Evolutionary conservation across 1,140 invertebrate species (phyloP).

Genomic region (Calephelis virginiensis): DNA sequence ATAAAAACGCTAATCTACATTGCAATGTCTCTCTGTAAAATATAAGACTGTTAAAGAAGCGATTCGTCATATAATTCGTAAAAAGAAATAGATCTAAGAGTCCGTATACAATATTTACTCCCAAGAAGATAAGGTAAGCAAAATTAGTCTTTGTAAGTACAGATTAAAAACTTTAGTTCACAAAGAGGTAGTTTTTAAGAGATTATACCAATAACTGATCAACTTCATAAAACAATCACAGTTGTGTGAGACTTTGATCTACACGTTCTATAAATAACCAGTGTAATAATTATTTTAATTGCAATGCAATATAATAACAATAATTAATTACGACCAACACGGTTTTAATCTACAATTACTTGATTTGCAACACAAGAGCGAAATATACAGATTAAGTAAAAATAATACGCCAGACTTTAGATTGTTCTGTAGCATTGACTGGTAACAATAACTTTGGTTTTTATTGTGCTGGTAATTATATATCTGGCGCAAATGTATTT

Average conservation of each 20-base stretch:
- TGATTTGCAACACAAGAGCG: background rate
- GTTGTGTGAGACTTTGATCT: constrained; percentile 28
- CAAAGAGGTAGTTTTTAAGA: constrained; percentile 43
- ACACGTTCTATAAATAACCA: constrained; percentile 18
- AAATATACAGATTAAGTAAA: background rate
- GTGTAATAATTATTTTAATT: background rate
- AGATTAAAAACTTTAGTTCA: constrained; percentile 31
- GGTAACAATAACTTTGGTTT: background rate
- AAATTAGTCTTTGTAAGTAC: constrained; percentile 8
- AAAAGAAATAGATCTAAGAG: constrained; percentile 22
- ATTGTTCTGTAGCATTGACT: no score
- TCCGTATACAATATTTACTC: constrained; percentile 31
- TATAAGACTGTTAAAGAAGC: constrained; percentile 40
- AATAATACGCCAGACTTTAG: no score
- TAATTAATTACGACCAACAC: background rate
- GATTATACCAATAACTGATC: constrained; percentile 32
- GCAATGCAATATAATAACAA: background rate
- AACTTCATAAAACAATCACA: constrained; percentile 31
- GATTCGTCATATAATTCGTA: constrained; percentile 34
- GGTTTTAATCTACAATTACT: background rate
- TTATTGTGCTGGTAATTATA: background rate
- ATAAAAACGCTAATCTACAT: constrained; percentile 58
- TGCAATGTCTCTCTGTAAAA: constrained; percentile 64
- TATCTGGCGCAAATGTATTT: background rate
- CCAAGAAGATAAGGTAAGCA: constrained; percentile 17